Evolutionary conservation across 2,888 invertebrate species (phyloP), one percentile per base, ranked within the genome.

Genomic region (Chrysodeixis includens): DNA sequence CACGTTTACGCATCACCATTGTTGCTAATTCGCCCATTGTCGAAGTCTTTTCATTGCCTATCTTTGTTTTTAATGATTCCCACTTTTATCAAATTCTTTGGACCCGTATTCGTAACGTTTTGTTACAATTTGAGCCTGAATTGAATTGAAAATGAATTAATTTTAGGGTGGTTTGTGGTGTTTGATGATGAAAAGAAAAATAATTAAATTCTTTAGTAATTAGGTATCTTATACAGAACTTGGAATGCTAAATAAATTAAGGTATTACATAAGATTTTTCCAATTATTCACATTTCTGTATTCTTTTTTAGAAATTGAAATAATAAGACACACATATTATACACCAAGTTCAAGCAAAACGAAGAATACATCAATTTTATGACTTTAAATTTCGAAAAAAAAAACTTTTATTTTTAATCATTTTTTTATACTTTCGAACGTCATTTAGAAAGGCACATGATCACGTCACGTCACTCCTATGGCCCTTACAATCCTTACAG

Each of bases 21-120:
- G 71, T 80, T 66, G 56, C 74, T 77, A 80, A 78, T 78, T 78
- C 78, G 65, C 62, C 53, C 63, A 78, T 78, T 78, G 78, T 80
- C 56, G 46, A 57, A 14, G 66, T 66, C 74, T 69, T 79, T 77
- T 79, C 71, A 71, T 69, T 35, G 7, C 7, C 52, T 57, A 73
- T 76, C 78, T 79, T 74, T 74, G 66, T 77, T 80, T 57, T 44
- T 61, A 80, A 77, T 80, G 78, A 69, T 71, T 74, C 60, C 60
- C 56, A 65, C 56, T 52, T 77, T 74, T 54, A 56, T 80, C 63
- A 26, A 62, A 74, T 78, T 71, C 66, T 10, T 35, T 64, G 35
- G 64, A 58, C 26, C 52, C 54, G 56, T 61, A 12, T 16, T 53
- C 62, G 44, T 22, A 10, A 14, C 10, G 32, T 59, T 72, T 69